Percentiles rank a stretch among this genome's conserved stretches.
These are phyloP conservation scores for Clistopyga incitator DNA, from an alignment of 2,888 invertebrate genomes.

Conservation along the genomic window DNA sequence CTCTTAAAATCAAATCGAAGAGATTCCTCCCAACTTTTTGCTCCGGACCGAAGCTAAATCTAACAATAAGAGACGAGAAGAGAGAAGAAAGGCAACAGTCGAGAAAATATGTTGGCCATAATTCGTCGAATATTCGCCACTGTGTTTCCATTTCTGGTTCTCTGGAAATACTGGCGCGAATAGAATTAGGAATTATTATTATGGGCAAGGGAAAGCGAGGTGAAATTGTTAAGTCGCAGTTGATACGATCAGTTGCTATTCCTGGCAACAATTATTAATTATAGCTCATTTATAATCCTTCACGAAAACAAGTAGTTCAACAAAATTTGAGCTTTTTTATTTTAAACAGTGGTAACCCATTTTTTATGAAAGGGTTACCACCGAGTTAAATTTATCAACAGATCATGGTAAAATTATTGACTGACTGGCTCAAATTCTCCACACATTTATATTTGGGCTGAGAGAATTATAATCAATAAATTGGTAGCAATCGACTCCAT, in stretches of 20 bases:
- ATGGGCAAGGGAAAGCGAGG: neutral
- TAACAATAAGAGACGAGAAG: conserved; percentile 48
- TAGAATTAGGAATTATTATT: neutral
- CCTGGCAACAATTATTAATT: neutral
- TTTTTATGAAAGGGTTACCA: too few species aligned
- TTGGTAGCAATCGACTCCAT: too few species aligned
- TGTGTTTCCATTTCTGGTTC: conserved; percentile 26
- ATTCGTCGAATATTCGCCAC: conserved; percentile 57
- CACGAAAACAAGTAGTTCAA: too few species aligned
- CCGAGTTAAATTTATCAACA: too few species aligned
- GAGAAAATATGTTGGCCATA: conserved; percentile 53
- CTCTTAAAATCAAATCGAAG: conserved; percentile 55
- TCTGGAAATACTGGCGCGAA: neutral
- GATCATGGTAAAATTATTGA: too few species aligned
- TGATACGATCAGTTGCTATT: neutral
- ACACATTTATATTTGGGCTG: too few species aligned
- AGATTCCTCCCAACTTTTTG: conserved; percentile 19
- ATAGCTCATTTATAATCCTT: neutral
- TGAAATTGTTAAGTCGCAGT: neutral
- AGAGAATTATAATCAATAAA: too few species aligned
- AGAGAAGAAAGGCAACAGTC: conserved; percentile 33
- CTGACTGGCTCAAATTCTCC: too few species aligned
- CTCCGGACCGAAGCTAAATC: conserved; percentile 22
- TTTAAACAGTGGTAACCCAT: too few species aligned
- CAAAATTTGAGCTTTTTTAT: too few species aligned